These are phyloP conservation scores for Silurus aristotelis DNA, from an alignment of 2,797 vertebrate species.

Conservation along the genomic window DNA sequence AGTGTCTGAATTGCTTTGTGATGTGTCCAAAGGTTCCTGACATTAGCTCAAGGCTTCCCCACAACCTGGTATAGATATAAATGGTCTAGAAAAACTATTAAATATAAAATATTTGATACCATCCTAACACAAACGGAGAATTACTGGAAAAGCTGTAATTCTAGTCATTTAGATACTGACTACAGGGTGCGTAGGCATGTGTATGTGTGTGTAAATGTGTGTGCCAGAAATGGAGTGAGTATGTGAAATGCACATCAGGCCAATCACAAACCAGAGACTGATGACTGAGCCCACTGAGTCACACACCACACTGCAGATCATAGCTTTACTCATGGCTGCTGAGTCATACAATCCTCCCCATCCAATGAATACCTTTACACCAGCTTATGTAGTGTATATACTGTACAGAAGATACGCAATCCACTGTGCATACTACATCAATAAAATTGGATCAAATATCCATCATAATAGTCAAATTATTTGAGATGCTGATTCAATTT, in stretches of 20 bases:
- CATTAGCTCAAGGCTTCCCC: no score
- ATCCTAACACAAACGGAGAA: neutral
- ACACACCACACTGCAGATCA: neutral
- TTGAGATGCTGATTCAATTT: neutral
- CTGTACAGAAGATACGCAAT: neutral
- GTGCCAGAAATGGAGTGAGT: slow-evolving; percentile 1
- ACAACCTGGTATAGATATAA: no score
- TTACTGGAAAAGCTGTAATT: neutral
- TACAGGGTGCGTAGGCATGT: neutral
- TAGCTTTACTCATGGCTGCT: neutral
- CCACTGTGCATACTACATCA: neutral
- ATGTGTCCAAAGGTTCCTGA: no score
- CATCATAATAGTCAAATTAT: neutral
- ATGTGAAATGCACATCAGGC: neutral
- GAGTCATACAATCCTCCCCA: neutral
- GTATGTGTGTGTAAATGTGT: neutral
- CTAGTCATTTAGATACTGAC: neutral
- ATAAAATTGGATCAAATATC: neutral
- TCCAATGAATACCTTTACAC: neutral
- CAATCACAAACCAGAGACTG: neutral
- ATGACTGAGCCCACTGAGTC: slow-evolving; percentile 16
- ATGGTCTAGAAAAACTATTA: no score
- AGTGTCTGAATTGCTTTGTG: no score
- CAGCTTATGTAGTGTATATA: neutral
- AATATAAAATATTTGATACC: neutral